Conservation (phyloP, 2,888 invertebrate genomes). For the Galerucella calmariensis region DNA sequence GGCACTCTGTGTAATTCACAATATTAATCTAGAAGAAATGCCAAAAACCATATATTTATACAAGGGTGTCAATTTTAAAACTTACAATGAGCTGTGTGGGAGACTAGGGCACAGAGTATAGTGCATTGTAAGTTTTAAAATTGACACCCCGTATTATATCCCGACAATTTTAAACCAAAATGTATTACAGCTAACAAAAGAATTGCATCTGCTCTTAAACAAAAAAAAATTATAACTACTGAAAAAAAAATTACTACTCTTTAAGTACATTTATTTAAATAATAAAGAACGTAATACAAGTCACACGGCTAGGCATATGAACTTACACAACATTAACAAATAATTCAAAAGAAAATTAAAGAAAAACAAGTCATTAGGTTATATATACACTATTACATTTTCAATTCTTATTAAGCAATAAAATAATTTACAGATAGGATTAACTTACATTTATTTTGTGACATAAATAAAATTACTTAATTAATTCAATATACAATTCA, state of each 20-base stretch:
- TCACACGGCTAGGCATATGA: neutral
- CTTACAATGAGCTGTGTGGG: too few relatives aligned
- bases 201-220: too few relatives aligned
- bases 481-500: neutral
- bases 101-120: too few relatives aligned
- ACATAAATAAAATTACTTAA: neutral
- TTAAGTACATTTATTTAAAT: neutral
- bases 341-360: neutral
- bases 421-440: neutral
- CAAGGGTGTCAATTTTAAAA: too few relatives aligned
- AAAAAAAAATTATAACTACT: neutral
- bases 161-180: too few relatives aligned
- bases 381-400: slow-evolving; percentile 7
- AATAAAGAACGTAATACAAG: neutral
- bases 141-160: too few relatives aligned
- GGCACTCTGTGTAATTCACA: too few relatives aligned
- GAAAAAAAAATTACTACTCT: neutral
- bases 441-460: neutral
- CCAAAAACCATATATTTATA: too few relatives aligned
- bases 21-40: too few relatives aligned
- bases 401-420: neutral
- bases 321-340: neutral
- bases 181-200: too few relatives aligned
- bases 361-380: neutral
- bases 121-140: too few relatives aligned